phyloP scores from a whole-genome alignment of 37 sponge, comb jelly and placozoan species.

The Cladorhizidae sp. region DNA sequence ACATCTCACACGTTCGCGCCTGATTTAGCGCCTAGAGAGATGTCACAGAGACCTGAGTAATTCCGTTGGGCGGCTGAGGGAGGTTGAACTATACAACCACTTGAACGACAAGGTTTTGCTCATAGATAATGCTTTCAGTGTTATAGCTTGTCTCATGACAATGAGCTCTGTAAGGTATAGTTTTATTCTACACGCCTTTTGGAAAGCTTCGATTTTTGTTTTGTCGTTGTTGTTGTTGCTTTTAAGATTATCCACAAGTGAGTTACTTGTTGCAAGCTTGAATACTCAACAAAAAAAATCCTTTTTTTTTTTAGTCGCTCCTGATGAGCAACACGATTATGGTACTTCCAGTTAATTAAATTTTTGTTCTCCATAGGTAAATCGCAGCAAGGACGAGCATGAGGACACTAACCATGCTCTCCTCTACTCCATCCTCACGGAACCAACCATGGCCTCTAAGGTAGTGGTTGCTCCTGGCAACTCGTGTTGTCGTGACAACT shows the following conservation, averaged over 20 bases:
- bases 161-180: no score
- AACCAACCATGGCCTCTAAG: conserved; percentile 71
- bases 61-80: conserved; percentile 25
- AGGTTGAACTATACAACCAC: conserved; percentile 63
- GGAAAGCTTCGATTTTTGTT: no score
- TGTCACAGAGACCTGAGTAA: conserved; percentile 41
- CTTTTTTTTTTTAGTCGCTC: no score
- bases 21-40: conserved; percentile 50
- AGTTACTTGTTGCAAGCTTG: no score
- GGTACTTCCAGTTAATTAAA: neutral
- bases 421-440: conserved; percentile 82
- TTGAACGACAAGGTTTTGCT: conserved; percentile 62
- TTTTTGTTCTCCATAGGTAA: conserved; percentile 52
- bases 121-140: neutral
- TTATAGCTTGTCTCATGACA: no score
- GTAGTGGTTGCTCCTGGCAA: conserved; percentile 25
- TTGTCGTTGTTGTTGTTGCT: no score
- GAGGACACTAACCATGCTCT: conserved; percentile 81
- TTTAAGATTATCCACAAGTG: no score
- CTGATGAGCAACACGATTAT: neutral
- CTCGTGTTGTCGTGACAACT: neutral
- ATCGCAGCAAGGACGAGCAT: conserved; percentile 72
- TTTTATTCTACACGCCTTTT: no score
- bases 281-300: no score
- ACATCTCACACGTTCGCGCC: neutral